A percentile compares a stretch with the other conserved stretches of the same genome.
Conservation (phyloP, 2,797 vertebrate genomes). For the Acridotheres tristis region DNA sequence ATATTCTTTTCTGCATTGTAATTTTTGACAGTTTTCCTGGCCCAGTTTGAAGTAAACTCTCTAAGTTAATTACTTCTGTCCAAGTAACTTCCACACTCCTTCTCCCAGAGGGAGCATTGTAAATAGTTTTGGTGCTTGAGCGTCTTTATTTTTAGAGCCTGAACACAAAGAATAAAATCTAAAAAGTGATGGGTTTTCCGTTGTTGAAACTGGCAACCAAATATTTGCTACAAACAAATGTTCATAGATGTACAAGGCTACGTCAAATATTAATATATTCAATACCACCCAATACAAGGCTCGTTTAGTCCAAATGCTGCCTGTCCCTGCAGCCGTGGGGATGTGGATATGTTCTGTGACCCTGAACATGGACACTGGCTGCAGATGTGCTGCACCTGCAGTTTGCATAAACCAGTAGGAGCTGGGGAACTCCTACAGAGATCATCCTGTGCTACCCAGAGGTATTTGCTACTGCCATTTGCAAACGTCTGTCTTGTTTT, state of each 20-base stretch:
- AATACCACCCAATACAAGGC: accelerated
- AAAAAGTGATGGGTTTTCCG: background rate
- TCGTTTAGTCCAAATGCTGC: accelerated
- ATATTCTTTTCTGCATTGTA: background rate
- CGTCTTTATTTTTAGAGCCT: background rate
- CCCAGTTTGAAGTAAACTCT: background rate
- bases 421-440: background rate
- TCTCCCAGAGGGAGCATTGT: background rate
- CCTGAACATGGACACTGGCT: accelerated
- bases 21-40: background rate
- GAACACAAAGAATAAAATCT: background rate
- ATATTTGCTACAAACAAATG: background rate
- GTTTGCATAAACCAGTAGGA: accelerated
- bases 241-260: background rate
- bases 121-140: background rate
- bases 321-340: accelerated
- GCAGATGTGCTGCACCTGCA: accelerated
- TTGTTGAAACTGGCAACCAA: background rate
- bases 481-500: background rate
- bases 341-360: accelerated
- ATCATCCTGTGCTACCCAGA: background rate
- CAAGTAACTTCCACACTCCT: background rate
- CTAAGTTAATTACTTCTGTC: background rate
- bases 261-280: background rate
- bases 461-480: background rate